Evolutionary conservation across 2,797 vertebrate species (phyloP), one percentile per base, ranked within the genome.

Genomic region (Coranthus polyacanthus): DNA sequence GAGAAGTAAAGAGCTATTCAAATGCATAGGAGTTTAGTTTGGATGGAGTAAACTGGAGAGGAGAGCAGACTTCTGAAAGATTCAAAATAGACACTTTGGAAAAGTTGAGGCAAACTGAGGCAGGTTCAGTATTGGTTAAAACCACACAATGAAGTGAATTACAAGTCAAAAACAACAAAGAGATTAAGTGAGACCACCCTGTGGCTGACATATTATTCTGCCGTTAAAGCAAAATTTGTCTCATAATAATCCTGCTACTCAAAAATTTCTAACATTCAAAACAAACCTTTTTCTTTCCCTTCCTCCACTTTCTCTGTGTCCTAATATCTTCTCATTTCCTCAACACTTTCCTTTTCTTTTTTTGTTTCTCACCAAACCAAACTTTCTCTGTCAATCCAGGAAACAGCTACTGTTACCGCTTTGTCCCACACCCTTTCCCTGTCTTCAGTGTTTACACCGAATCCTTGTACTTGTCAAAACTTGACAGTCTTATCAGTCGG

Each of bases 111-210:
- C 50, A 43, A 60, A 69, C 55, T 41, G 54, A 73, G 72, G 70
- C 49, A 15, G 47, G 47, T 54, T 50, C 52, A 60, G 72, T 22
- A 41, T 54, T 51, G 50, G 68, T 77, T 59, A 1, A 75, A 82
- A 78, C 72, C 64, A 43, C 76, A 71, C 51, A 68, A 49, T 75
- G 51, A 81, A 83, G 72, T 58, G 32, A 78, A 81, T 69, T 62
- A 78, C 38, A 72, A 79, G 66, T 78, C 71, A 78, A 73, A 84
- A 80, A 59, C 68, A 64, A 64, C 57, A 76, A 16, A 43, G 53
- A 79, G 73, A 87, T 78, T 77, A 80, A 82, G 65, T 49, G 68
- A 56, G 76, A 83, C 83, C 79, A 87, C 78, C 78, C 44, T 45
- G 58, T 20, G 64, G 42, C 59, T 61, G 58, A 80, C 52, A 64